These are phyloP conservation scores for Eptatretus burgeri DNA, from an alignment of 2,113 vertebrate species.

Conservation along the genomic window DNA sequence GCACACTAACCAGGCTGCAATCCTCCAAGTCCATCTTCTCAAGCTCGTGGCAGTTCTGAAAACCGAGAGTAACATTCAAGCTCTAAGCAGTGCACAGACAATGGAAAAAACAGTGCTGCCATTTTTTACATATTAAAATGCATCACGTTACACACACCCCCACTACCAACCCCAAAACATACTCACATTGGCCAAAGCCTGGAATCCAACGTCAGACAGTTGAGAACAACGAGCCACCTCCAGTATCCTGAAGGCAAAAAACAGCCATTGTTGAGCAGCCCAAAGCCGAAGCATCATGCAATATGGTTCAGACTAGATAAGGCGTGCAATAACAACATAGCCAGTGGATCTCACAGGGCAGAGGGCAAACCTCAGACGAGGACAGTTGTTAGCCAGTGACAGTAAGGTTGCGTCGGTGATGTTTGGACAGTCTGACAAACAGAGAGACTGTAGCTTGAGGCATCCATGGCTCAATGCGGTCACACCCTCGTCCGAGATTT, in stretches of 20 bases:
- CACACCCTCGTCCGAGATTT: slow-evolving; percentile 52
- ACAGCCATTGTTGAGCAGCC: slow-evolving; percentile 9
- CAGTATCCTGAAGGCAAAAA: slow-evolving; percentile 29
- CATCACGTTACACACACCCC: no score
- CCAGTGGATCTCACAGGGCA: background rate
- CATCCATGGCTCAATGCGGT: slow-evolving; percentile 51
- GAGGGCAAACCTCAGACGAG: slow-evolving; percentile 30
- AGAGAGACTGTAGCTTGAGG: slow-evolving; percentile 45
- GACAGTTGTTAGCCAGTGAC: slow-evolving; percentile 59
- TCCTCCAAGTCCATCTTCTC: slow-evolving; percentile 90
- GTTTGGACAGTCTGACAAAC: slow-evolving; percentile 54
- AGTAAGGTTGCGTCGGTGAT: slow-evolving; percentile 57
- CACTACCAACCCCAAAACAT: no score
- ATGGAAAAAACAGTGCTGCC: no score
- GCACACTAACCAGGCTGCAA: slow-evolving; percentile 46
- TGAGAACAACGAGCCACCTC: slow-evolving; percentile 65
- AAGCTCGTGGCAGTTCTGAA: slow-evolving; percentile 55
- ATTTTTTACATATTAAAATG: no score
- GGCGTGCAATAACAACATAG: background rate
- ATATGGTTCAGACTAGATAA: background rate
- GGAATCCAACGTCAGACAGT: slow-evolving; percentile 54
- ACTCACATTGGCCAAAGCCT: slow-evolving; percentile 47
- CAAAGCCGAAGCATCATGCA: background rate
- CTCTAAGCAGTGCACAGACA: no score
- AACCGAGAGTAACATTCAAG: slow-evolving; percentile 9